phyloP scores from a whole-genome alignment of 2,888 invertebrate species.

The Cerceris rybyensis region DNA sequence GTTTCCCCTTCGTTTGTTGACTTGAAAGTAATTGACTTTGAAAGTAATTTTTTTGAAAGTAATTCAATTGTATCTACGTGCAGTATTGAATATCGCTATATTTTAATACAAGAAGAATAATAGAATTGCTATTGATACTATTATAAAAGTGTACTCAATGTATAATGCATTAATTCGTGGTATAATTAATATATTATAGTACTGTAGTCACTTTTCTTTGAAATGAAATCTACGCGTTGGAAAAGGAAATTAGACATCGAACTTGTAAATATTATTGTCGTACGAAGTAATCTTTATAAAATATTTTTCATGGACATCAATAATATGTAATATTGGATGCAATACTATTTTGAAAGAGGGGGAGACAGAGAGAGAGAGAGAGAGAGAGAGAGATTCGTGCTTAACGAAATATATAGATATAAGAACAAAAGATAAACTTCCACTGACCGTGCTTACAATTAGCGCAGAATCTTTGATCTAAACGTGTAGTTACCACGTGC shows the following conservation, averaged over 20 bases:
- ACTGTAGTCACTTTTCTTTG: too few species aligned
- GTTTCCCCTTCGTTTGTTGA: neutral
- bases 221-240: too few species aligned
- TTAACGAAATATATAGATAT: constrained; percentile 10
- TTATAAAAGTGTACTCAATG: too few species aligned
- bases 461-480: constrained; percentile 17
- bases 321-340: constrained; percentile 9
- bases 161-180: too few species aligned
- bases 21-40: neutral
- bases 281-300: neutral
- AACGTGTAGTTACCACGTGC: constrained; percentile 16
- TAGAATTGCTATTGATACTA: too few species aligned
- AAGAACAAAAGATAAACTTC: constrained; percentile 16
- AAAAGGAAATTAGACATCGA: too few species aligned
- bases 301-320: neutral
- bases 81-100: too few species aligned
- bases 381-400: neutral
- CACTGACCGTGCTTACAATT: constrained; percentile 5
- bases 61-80: neutral
- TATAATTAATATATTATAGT: too few species aligned
- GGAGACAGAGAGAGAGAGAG: neutral
- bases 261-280: too few species aligned
- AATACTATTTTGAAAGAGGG: neutral
- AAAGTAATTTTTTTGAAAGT: neutral
- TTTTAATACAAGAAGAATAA: too few species aligned